Base-by-base conservation (phyloP, 1,140 invertebrate species). In the Lordiphosa clarofinis region DNA sequence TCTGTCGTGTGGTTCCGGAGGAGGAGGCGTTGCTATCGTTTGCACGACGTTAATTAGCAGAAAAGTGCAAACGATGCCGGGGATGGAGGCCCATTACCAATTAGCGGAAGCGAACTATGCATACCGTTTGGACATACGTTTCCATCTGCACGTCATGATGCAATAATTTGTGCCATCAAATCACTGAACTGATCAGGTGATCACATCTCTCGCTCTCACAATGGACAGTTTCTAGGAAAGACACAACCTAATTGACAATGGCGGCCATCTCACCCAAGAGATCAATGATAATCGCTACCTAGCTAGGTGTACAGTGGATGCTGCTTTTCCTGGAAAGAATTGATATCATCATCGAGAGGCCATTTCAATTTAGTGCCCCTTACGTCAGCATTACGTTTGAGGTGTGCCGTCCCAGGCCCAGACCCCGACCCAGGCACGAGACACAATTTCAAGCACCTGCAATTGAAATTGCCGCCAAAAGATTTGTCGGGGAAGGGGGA, bases 311-410 rank as follows among this genome's bases (percentile, higher is more conserved):
- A 28, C 24, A 28, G 4, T 47, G 28, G 39, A 10, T 2, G 37
- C 3, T 1, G 3, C 15, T 15, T 24, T 24, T 24, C 21, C 21
- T 24, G 21, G 21, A 24, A 24, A 15, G 24, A 28, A 28, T 2
- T 28, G 24, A 28, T 28, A 28, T 28, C 24, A 5, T 5, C 44
- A 58, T 58, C 40, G 49, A 63, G 67, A 71, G 73, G 73, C 66
- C 73, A 63, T 78, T 75, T 75, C 66, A 75, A 75, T 75, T 67
- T 54, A 73, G 56, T 56, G 55, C 73, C 74, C 74, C 74, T 78
- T 79, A 82, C 75, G 75, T 79, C 75, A 75, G 66, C 69, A 71
- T 82, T 82, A 79, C 66, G 66, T 62, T 75, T 76, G 72, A 75
- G 72, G 13, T 74, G 56, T 61, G 62, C 61, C 62, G 71, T 39